Base-by-base conservation (phyloP, 2,888 invertebrate genomes). In the Eurois occulta region DNA sequence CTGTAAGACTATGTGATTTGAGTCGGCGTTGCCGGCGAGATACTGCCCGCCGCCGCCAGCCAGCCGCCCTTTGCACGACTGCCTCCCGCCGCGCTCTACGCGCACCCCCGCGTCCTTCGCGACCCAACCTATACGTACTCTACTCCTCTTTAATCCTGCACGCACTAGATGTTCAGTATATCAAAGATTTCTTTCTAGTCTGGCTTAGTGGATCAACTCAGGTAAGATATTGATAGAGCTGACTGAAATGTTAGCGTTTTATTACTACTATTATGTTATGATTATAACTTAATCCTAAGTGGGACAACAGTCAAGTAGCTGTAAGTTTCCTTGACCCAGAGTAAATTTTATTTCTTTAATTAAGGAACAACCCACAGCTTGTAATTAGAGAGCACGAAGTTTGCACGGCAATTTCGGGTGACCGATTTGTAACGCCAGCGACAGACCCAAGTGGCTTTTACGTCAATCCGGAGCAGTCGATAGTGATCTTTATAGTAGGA, bases 1-100 rank as follows among this genome's bases (percentile, higher is more conserved):
- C 90, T 88, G 91, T 91, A 92, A 91, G 91, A 94, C 94, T 95
- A 92, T 93, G 94, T 91, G 94, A 95, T 95, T 95, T 94, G 90
- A 94, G 94, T 88, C 88, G 85, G 87, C 90, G 88, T 89, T 86
- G 90, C 89, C 86, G 88, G 88, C 91, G 92, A 92, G 93, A 92
- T 91, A 89, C 91, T 90, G 90, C 92, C 93, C 92, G 92, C 91
- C 91, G 58, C 41, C 41, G 87, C 91, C 87, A 84, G 86, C 87
- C 88, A 82, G 87, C 91, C 91, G 91, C 92, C 92, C 92, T 90
- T 91, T 91, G 90, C 91, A 90, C 91, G 91, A 88, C 93, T 90
- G 88, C 87, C 89, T 86, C 91, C 90, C 90, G 91, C 89, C 90
- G 84, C 91, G 79, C 89, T 83, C 86, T 88, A 89, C 86, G 85